Percentiles rank a stretch among this genome's conserved stretches.
phyloP scores from a whole-genome alignment of 2,888 invertebrate genomes.

The Eilema sororculum region DNA sequence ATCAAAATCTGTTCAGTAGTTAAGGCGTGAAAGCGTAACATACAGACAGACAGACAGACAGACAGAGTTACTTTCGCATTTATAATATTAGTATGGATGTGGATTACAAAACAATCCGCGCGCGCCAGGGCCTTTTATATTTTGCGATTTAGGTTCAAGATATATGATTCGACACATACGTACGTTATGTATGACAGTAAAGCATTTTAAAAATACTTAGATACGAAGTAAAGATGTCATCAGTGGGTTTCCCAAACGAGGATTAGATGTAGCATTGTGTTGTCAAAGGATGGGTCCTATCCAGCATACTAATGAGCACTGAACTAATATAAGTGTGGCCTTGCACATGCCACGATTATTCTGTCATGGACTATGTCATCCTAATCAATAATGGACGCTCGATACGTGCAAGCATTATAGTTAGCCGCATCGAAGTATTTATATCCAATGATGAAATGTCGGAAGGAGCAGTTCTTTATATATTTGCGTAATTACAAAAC shows the following conservation, averaged over 20 bases:
- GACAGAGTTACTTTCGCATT: too few relatives aligned
- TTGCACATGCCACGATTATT: constrained; percentile 62
- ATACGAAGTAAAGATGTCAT: constrained; percentile 34
- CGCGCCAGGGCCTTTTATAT: too few relatives aligned
- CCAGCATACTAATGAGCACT: constrained; percentile 70
- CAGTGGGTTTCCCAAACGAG: constrained; percentile 47
- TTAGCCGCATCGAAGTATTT: constrained; percentile 8
- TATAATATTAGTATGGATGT: too few relatives aligned
- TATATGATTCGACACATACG: too few relatives aligned
- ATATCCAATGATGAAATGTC: constrained; percentile 6
- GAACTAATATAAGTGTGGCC: constrained; percentile 58
- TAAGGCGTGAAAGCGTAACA: too few relatives aligned
- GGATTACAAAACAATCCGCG: too few relatives aligned
- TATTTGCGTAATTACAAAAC: too few relatives aligned
- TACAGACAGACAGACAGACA: too few relatives aligned
- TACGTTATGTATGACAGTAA: too few relatives aligned
- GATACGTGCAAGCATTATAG: constrained; percentile 21
- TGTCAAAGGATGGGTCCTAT: constrained; percentile 48
- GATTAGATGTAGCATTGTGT: constrained; percentile 50
- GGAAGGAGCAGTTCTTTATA: background rate
- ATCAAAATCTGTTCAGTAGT: too few relatives aligned
- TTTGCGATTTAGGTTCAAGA: too few relatives aligned
- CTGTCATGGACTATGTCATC: constrained; percentile 61
- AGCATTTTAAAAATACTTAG: background rate
- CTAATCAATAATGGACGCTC: constrained; percentile 28